phyloP scores from a whole-genome alignment of 2,113 vertebrate species.

The Anas platyrhynchos region DNA sequence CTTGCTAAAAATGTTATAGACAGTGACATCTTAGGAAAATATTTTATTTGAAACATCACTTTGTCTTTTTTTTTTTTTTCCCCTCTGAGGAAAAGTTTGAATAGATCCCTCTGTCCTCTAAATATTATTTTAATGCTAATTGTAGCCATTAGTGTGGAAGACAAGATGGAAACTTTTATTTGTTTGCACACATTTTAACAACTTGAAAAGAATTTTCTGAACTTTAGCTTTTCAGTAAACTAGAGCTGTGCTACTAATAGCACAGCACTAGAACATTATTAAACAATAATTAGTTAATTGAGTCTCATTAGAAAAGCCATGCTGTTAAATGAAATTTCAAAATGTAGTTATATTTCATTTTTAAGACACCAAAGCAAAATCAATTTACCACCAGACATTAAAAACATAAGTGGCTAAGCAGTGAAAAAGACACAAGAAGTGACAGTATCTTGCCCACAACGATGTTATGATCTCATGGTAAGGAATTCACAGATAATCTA shows the following conservation, averaged over 20 bases:
- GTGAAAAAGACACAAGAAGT: neutral
- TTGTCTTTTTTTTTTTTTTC: neutral
- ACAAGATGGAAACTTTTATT: neutral
- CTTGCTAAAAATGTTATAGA: neutral
- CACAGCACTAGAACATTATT: neutral
- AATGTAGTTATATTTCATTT: conserved; percentile 19
- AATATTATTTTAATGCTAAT: neutral
- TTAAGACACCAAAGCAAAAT: neutral
- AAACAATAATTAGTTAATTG: neutral
- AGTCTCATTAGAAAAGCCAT: neutral
- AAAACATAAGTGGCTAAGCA: conserved; percentile 4
- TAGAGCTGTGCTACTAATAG: neutral
- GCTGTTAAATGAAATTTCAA: conserved; percentile 5
- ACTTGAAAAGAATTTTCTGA: neutral
- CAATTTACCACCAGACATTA: neutral
- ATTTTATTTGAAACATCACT: neutral
- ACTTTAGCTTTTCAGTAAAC: neutral
- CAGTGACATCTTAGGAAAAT: neutral
- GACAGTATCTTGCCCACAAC: neutral
- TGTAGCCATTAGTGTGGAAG: neutral
- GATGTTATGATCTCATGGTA: neutral
- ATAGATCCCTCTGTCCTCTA: neutral
- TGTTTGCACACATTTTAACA: neutral
- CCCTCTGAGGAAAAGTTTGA: neutral
- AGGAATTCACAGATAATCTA: neutral